Evolutionary conservation across 1,140 invertebrate genomes (phyloP), one percentile per base, ranked within the genome.

Genomic region (Eumeta japonica): DNA sequence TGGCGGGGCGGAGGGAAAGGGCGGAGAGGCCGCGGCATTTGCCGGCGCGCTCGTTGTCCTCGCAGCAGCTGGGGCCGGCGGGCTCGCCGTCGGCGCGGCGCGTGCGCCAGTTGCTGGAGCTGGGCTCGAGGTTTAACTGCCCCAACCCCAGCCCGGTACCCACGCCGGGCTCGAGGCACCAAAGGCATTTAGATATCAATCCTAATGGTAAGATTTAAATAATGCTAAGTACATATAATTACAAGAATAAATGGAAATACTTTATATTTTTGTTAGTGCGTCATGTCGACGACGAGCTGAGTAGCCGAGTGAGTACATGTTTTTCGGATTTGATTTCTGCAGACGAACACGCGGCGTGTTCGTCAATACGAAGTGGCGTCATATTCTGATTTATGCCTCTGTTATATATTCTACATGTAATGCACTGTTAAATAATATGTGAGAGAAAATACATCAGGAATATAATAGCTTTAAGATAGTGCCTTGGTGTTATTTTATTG

Each of bases 101-200:
- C 37, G 88, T 91, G 65, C 74, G 89, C 36, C 89, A 91, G 56
- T 72, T 91, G 7, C 65, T 91, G 16, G 89, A 92, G 41, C 70
- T 90, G 28, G 83, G 80, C 10, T 77, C 80, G 2, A 74, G 80
- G 13, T 77, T 76, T 33, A 80, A 74, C 10, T 77, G 77, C 28
- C 76, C 78, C 5, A 79, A 79, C 41, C 83, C 83, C 12, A 85
- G 80, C 66, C 83, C 80, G 16, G 85, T 81, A 39, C 85, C 76
- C 14, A 90, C 84, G 54, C 88, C 82, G 12, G 85, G 85, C 35
- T 85, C 86, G 3, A 84, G 88, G 15, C 80, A 89, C 52, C 86
- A 88, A 18, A 79, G 88, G 58, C 83, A 90, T 60, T 79, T 92
- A 51, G 89, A 92, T 66, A 91, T 92, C 52, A 92, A 92, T 80